These are phyloP conservation scores for Caenorhabditis wallacei DNA, from an alignment of 2,888 invertebrate genomes.

Conservation along the genomic window DNA sequence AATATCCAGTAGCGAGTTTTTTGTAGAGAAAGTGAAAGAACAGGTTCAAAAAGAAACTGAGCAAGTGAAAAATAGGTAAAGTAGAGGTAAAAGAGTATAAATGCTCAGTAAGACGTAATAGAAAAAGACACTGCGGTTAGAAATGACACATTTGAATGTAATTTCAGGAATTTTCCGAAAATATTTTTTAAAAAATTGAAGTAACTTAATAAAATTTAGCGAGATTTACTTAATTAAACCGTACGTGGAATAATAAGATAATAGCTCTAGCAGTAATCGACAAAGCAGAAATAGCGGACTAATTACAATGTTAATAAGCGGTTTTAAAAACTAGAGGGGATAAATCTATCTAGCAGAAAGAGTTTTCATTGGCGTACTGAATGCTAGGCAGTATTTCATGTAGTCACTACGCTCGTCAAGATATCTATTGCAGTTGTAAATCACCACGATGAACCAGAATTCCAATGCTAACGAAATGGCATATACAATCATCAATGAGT, in stretches of 20 bases:
- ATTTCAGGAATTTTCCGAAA: not conserved
- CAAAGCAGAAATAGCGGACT: slow-evolving; percentile 1
- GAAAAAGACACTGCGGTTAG: slow-evolving; percentile 22
- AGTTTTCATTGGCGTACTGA: slow-evolving; percentile 83
- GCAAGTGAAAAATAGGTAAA: slow-evolving; percentile 44
- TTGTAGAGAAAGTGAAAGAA: slow-evolving; percentile 46
- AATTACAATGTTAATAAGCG: slow-evolving; percentile 11
- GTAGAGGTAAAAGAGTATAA: slow-evolving; percentile 2
- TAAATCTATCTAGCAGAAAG: slow-evolving; percentile 71
- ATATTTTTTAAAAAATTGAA: not conserved
- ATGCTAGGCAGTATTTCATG: slow-evolving; percentile 83
- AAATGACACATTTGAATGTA: slow-evolving; percentile 39
- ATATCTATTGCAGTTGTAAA: slow-evolving; percentile 81
- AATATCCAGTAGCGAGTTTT: not conserved
- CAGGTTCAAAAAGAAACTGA: slow-evolving; percentile 52
- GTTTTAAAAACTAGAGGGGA: slow-evolving; percentile 19
- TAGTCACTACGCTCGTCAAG: slow-evolving; percentile 80
- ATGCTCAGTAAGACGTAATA: slow-evolving; percentile 45
- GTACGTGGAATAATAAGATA: slow-evolving; percentile 42
- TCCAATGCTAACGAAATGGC: slow-evolving; percentile 76
- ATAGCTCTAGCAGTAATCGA: slow-evolving; percentile 44
- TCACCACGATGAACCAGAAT: slow-evolving; percentile 79
- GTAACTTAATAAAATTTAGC: slow-evolving; percentile 15
- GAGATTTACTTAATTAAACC: slow-evolving; percentile 49
- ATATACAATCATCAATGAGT: slow-evolving; percentile 77